These are phyloP conservation scores for Xenopus borealis DNA, from an alignment of 2,113 vertebrate genomes.

Conservation along the genomic window DNA sequence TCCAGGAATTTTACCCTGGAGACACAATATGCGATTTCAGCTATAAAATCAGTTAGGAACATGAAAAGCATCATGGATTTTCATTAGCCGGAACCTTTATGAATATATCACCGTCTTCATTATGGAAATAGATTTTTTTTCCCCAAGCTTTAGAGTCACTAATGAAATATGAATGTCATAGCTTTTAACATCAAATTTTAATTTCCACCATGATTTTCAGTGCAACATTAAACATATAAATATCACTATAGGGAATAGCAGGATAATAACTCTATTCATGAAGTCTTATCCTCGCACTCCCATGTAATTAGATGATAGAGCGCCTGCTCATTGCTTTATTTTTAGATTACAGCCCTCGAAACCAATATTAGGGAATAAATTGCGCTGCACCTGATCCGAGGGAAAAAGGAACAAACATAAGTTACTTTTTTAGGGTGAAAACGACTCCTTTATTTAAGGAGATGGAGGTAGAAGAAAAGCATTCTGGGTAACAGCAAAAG, in stretches of 20 bases:
- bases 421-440: no score
- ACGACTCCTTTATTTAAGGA: no score
- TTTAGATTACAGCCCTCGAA: not conserved
- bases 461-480: no score
- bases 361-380: no score
- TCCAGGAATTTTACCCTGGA: constrained; percentile 22
- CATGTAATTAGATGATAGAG: constrained; percentile 21
- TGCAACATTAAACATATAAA: constrained; percentile 17
- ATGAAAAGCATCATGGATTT: constrained; percentile 19
- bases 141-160: constrained; percentile 5
- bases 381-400: no score
- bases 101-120: constrained; percentile 2
- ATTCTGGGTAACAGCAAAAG: no score
- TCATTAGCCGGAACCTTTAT: constrained; percentile 10
- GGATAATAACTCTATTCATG: constrained; percentile 8
- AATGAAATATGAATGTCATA: constrained; percentile 32
- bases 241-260: constrained; percentile 21
- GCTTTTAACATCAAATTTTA: constrained; percentile 21
- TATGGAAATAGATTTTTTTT: constrained; percentile 20
- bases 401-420: no score
- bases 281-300: not conserved
- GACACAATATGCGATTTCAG: constrained; percentile 35
- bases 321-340: constrained; percentile 8
- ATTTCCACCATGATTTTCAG: constrained; percentile 10
- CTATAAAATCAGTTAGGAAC: constrained; percentile 34